These are phyloP conservation scores for Coenonympha arcania DNA, from an alignment of 2,888 invertebrate genomes.

Conservation along the genomic window DNA sequence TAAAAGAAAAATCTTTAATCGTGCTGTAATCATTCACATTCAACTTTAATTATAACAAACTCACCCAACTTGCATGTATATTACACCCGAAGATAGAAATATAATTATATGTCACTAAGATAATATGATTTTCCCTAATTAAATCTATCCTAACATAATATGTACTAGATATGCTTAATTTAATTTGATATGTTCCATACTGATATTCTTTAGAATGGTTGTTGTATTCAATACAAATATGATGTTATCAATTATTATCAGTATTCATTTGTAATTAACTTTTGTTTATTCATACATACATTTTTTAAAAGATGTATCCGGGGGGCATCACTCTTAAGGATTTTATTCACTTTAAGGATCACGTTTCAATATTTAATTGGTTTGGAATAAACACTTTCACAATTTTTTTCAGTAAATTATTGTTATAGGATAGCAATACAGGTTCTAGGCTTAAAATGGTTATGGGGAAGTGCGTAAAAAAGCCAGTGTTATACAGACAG, in stretches of 20 bases:
- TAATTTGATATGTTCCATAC: conserved; percentile 69
- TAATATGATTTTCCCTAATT: conserved; percentile 9
- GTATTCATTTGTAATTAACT: neutral
- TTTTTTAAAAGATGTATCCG: conserved; percentile 30
- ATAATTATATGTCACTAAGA: conserved; percentile 5
- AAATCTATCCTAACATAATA: conserved; percentile 16
- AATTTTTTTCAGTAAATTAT: conserved; percentile 24
- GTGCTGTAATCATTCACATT: neutral
- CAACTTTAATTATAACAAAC: conserved; percentile 11
- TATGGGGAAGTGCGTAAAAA: too few relatives aligned
- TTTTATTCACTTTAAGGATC: conserved; percentile 23
- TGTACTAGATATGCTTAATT: conserved; percentile 47
- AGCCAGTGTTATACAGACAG: too few relatives aligned
- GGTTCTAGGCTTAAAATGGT: too few relatives aligned
- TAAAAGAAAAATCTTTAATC: neutral
- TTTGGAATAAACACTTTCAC: conserved; percentile 16
- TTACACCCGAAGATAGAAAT: conserved; percentile 10
- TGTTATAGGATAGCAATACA: too few relatives aligned
- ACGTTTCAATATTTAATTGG: neutral
- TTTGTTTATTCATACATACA: conserved; percentile 12
- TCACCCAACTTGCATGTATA: conserved; percentile 14
- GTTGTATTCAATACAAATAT: conserved; percentile 60
- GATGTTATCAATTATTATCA: conserved; percentile 16
- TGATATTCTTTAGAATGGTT: conserved; percentile 72
- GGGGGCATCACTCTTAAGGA: conserved; percentile 66